Evolutionary conservation across 2,797 vertebrate species (phyloP), one percentile per base, ranked within the genome.

Genomic region (Tauraco hartlaubi): DNA sequence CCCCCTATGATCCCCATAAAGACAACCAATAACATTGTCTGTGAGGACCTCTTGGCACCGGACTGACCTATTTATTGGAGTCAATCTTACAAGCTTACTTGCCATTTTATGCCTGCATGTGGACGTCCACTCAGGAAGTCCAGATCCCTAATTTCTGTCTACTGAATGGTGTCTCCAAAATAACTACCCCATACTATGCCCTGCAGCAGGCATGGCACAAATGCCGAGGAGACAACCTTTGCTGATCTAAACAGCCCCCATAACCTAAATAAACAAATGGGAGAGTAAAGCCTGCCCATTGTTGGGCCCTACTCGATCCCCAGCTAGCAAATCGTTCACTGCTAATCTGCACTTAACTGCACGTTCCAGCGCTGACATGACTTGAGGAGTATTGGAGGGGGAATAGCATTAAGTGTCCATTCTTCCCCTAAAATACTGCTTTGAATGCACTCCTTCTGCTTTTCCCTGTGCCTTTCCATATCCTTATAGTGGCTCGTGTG

Each of bases 51-150:
- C 33, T 17, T 69, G 58, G 9, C 20, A 52, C 14, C 37, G 25
- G 41, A 59, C 15, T 23, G 29, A 44, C 31, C 12, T 73, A 23
- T n/a, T 61, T 68, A 33, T 15, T 43, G 13, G 77, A 88, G 33
- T 69, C 71, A 52, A 2, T 22, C 43, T 91, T 55, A 78, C 22
- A 66, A 23, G 17, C 5, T 31, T 31, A 41, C 51, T 61, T 80
- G 35, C n/a, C 2, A 0, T 6, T 71, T 51, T n/a, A 46, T 35
- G n/a, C 35, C 31, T 33, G 12, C 9, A 28, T 14, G 13, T 22
- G 28, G 28, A 29, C 28, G 48, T 37, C 5, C 52, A 52, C 18
- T 54, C 1, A 0, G 35, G 26, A 85, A 75, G 28, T 33, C 31
- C 18, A 28, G 11, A 79, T 52, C 18, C 9, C 23, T 43, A 12